Evolutionary conservation across 2,888 invertebrate species (phyloP).

Genomic region (Nephrotoma guestfalica): DNA sequence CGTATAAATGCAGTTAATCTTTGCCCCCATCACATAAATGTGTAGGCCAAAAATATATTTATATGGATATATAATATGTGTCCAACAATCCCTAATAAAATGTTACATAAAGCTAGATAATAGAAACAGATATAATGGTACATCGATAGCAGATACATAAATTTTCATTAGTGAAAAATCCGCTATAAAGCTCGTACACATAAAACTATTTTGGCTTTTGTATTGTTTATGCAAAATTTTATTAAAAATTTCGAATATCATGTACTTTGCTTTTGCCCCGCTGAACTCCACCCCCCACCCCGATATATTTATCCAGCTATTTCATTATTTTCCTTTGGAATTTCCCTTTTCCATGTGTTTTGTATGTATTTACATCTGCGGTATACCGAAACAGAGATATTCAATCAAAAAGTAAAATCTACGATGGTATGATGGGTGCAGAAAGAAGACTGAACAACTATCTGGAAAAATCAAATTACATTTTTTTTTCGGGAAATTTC

Average conservation of each 20-base stretch:
- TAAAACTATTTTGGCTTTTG: not conserved
- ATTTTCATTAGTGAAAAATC: not conserved
- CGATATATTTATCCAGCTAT: not conserved
- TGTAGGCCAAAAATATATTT: too few relatives aligned
- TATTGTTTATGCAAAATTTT: not conserved
- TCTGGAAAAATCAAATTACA: not conserved
- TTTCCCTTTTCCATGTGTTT: not conserved
- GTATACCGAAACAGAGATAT: not conserved
- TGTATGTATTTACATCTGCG: not conserved
- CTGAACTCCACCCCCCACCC: not conserved
- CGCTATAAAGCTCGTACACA: not conserved
- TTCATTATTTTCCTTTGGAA: not conserved
- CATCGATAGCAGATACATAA: not conserved
- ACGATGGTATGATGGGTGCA: not conserved
- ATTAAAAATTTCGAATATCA: not conserved
- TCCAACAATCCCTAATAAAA: not conserved
- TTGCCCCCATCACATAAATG: too few relatives aligned
- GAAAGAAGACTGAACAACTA: not conserved
- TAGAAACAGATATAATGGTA: not conserved
- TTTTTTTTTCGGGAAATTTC: not conserved
- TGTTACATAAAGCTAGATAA: not conserved
- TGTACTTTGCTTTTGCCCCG: not conserved
- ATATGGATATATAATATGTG: not conserved
- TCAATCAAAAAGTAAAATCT: not conserved
- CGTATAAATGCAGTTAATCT: too few relatives aligned